These are phyloP conservation scores for Plodia interpunctella DNA, from an alignment of 1,140 invertebrate genomes.

Conservation along the genomic window DNA sequence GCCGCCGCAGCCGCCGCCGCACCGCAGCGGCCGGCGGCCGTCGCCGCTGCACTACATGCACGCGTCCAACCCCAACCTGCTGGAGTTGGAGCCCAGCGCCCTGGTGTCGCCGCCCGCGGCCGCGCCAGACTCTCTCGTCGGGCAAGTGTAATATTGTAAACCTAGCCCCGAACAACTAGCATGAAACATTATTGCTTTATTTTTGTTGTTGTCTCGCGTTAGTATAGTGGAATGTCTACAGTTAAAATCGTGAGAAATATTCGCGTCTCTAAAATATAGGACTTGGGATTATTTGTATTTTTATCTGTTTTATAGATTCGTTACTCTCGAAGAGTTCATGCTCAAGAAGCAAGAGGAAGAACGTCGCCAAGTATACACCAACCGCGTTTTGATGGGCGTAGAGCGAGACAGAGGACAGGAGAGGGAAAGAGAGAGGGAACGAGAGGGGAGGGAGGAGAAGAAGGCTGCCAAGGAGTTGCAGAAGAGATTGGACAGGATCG, in stretches of 20 bases:
- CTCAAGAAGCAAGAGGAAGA: constrained; percentile 84
- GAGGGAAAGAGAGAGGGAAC: constrained; percentile 48
- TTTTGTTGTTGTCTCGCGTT: too few species aligned
- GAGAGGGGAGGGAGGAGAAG: constrained; percentile 59
- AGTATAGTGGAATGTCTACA: too few species aligned
- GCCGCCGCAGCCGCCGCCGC: constrained; percentile 11
- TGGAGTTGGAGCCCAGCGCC: constrained; percentile 77
- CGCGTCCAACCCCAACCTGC: constrained; percentile 82
- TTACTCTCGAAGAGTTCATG: constrained; percentile 86
- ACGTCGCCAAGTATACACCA: constrained; percentile 78
- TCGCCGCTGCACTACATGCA: constrained; percentile 79
- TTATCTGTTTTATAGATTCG: constrained; percentile 22
- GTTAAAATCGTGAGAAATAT: too few species aligned
- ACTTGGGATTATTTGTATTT: too few species aligned
- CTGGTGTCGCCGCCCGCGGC: constrained; percentile 53
- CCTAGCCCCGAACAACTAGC: too few species aligned
- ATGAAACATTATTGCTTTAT: too few species aligned
- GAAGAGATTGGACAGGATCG: constrained; percentile 58
- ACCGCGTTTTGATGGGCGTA: constrained; percentile 72
- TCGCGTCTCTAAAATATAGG: too few species aligned
- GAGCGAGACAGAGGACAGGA: constrained; percentile 46
- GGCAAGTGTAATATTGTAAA: too few species aligned
- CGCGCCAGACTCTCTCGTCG: too few species aligned
- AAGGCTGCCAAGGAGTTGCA: constrained; percentile 37
- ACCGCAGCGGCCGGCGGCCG: not conserved